Conservation (phyloP, 2,888 invertebrate species). For the Agrochola macilenta region DNA sequence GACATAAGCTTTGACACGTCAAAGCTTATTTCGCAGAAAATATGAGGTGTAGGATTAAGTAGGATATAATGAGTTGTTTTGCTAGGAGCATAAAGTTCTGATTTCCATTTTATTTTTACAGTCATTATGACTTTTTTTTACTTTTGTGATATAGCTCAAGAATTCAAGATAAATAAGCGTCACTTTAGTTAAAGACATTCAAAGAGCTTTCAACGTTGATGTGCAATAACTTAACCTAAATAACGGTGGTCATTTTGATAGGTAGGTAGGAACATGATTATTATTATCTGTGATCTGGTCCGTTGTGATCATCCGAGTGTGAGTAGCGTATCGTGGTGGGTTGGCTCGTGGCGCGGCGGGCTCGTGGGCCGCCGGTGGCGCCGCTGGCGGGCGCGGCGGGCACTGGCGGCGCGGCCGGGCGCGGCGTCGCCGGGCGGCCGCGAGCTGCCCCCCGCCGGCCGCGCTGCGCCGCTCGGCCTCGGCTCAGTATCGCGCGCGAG, state of each 20-base stretch:
- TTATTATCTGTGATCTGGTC: not conserved
- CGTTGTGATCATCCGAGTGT: not conserved
- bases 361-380: constrained; percentile 4
- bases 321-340: not conserved
- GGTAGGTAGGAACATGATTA: not conserved
- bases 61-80: too few species aligned
- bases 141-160: not conserved
- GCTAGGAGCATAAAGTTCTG: too few species aligned
- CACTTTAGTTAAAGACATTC: not conserved
- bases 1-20: too few species aligned
- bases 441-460: constrained; percentile 49
- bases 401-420: constrained; percentile 34
- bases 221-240: not conserved
- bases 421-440: constrained; percentile 49
- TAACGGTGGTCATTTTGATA: too few species aligned
- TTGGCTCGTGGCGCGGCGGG: not conserved
- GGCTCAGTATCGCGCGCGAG: constrained; percentile 66
- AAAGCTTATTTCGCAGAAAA: too few species aligned
- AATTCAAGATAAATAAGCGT: not conserved
- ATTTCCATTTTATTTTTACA: too few species aligned
- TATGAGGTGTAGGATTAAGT: too few species aligned
- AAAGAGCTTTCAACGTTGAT: not conserved
- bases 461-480: constrained; percentile 50
- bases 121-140: too few species aligned
- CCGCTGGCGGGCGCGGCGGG: constrained; percentile 11